Conservation (phyloP, 2,113 vertebrate species). For the Tenrec ecaudatus region DNA sequence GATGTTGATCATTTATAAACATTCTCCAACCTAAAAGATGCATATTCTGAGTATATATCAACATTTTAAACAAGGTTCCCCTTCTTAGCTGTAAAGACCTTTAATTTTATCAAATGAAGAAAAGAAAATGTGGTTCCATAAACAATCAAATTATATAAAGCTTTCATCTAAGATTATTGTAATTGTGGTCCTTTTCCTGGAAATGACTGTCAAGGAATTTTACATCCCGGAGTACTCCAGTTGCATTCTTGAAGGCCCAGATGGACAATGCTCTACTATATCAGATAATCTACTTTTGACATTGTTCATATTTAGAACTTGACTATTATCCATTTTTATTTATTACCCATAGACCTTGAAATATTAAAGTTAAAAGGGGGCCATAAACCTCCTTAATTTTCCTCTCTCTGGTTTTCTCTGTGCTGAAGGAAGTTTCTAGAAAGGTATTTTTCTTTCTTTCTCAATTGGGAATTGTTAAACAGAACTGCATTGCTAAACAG, state of each 20-base stretch:
- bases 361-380: conserved; percentile 1
- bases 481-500: background rate
- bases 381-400: conserved; percentile 4
- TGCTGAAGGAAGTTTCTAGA: conserved; percentile 45
- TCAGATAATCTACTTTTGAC: background rate
- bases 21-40: background rate
- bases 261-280: background rate
- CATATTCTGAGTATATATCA: background rate
- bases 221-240: background rate
- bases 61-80: conserved; percentile 9
- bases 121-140: conserved; percentile 44
- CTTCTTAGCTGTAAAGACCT: conserved; percentile 32
- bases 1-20: conserved; percentile 21
- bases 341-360: background rate
- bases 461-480: background rate
- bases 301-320: conserved; percentile 57
- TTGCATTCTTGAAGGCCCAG: conserved; percentile 32
- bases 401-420: background rate
- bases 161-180: conserved; percentile 27
- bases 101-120: conserved; percentile 28
- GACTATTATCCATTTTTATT: background rate
- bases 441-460: conserved; percentile 44
- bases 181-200: conserved; percentile 22
- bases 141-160: conserved; percentile 1
- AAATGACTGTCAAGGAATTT: conserved; percentile 57